These are phyloP conservation scores for Drosophila mayri DNA, from an alignment of 1,140 invertebrate genomes.

Conservation along the genomic window DNA sequence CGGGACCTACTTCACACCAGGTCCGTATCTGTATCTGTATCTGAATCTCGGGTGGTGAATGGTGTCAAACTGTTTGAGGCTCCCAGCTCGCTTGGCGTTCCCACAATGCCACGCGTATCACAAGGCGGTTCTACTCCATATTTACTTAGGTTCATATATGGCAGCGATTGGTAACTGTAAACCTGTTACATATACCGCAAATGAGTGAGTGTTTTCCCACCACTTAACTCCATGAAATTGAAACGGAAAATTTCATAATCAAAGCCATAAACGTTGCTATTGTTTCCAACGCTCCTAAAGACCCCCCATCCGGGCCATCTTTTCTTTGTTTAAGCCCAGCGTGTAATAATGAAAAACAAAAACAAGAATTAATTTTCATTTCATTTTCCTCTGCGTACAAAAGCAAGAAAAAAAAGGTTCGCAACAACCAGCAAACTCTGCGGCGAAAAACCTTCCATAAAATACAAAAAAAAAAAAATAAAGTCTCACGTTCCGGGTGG, in stretches of 20 bases:
- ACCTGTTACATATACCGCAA: constrained; percentile 46
- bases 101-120: constrained; percentile 39
- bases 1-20: constrained; percentile 32
- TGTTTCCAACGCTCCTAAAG: constrained; percentile 40
- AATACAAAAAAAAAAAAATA: constrained; percentile 39
- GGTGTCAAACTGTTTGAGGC: constrained; percentile 24
- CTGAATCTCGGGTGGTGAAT: constrained; percentile 13
- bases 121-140: constrained; percentile 10
- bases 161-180: constrained; percentile 65
- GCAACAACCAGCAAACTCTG: constrained; percentile 14
- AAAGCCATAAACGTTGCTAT: constrained; percentile 67
- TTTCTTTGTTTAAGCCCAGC: constrained; percentile 37
- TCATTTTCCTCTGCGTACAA: constrained; percentile 43
- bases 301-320: constrained; percentile 4
- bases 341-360: constrained; percentile 39
- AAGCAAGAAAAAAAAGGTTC: constrained; percentile 11
- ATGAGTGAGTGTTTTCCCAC: constrained; percentile 60
- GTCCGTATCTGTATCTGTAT: constrained; percentile 8
- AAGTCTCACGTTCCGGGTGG: constrained; percentile 62
- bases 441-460: constrained; percentile 16
- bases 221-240: constrained; percentile 64
- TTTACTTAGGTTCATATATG: constrained; percentile 20
- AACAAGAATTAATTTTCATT: constrained; percentile 65
- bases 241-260: constrained; percentile 74
- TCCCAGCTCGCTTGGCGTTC: constrained; percentile 24